Evolutionary conservation across 2,797 vertebrate species (phyloP), one percentile per base, ranked within the genome.

Genomic region (Choloepus didactylus): DNA sequence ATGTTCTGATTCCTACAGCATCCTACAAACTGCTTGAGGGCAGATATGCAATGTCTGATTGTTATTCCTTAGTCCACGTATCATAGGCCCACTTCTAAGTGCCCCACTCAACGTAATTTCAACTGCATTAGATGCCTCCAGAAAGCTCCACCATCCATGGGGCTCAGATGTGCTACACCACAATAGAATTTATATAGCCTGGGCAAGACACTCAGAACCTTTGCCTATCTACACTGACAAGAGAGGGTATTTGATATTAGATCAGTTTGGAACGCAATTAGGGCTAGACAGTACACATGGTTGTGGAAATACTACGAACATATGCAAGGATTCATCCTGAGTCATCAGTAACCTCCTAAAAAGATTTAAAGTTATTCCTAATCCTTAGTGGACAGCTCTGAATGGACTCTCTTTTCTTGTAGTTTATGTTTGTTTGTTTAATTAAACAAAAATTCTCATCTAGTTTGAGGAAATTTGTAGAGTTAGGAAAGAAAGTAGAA

Each of bases 291-390:
- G 44, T 0, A 19, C 29, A n/a, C 38, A 27, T 21, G 19, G 67
- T 21, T 69, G 41, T 15, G 44, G 70, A 82, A 73, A 86, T 73
- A 54, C 70, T 51, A 72, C n/a, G n/a, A 64, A 64, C 27, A 19
- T 6, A 69, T 5, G 60, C 9, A 88, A 96, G 56, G 82, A 95
- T 56, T 84, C 46, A 83, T 15, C 49, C 25, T 76, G 54, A 88
- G 44, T 67, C 64, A 94, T 60, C 46, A 70, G 49, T 5, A 73
- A 64, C 51, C 35, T 49, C n/a, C 19, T 25, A 62, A 94, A 93
- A 91, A 94, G 49, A 88, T 77, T 56, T 54, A 38, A 7, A 35
- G 46, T 60, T 90, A 87, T 29, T 86, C 44, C 54, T 90, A 75
- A 94, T 91, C 29, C n/a, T 29, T 49, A 29, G 69, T 31, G 41